Conservation (phyloP, 1,140 invertebrate genomes). For the Drosophila burlai region DNA sequence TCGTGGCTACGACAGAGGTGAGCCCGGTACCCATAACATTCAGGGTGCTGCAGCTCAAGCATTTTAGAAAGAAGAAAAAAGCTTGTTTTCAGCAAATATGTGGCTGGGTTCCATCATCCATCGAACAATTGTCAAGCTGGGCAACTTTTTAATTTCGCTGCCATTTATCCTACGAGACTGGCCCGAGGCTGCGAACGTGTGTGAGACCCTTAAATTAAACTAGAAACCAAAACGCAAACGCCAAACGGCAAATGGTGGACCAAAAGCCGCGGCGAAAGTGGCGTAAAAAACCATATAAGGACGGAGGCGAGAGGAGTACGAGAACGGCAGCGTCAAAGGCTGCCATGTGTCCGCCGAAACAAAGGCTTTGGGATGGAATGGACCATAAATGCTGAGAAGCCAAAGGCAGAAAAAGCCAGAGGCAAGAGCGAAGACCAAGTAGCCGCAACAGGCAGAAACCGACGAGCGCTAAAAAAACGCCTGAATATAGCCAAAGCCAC, state of each 20-base stretch:
- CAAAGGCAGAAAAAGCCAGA: constrained; percentile 45
- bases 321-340: not conserved
- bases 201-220: constrained; percentile 73
- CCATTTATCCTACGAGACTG: not conserved
- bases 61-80: no score
- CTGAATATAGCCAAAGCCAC: constrained; percentile 24
- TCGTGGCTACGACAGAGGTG: no score
- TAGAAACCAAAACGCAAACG: constrained; percentile 35
- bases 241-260: constrained; percentile 43
- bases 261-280: constrained; percentile 38
- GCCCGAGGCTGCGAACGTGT: constrained; percentile 48
- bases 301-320: not conserved
- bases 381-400: constrained; percentile 55
- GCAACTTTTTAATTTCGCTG: not conserved
- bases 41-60: no score
- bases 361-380: constrained; percentile 13
- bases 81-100: no score
- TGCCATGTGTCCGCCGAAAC: constrained; percentile 38
- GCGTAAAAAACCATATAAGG: constrained; percentile 21
- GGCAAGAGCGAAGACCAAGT: constrained; percentile 32
- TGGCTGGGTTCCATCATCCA: no score
- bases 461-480: constrained; percentile 72
- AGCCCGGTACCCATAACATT: no score
- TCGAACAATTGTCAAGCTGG: no score
- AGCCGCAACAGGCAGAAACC: constrained; percentile 69